Evolutionary conservation across 2,888 invertebrate genomes (phyloP).

Genomic region (Sabellastarte sp.): DNA sequence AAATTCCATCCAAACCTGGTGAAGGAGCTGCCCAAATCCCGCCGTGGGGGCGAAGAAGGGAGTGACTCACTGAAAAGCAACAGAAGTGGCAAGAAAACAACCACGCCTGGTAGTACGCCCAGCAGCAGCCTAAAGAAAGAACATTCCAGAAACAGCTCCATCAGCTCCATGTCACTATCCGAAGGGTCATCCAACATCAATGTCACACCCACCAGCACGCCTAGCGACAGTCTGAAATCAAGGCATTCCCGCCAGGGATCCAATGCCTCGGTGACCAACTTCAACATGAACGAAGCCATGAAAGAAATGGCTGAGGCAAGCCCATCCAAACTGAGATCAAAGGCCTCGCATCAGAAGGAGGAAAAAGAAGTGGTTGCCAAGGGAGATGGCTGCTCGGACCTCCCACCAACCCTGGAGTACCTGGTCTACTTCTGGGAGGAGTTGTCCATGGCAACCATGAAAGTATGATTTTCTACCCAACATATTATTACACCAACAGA

Average conservation of each 20-base stretch:
- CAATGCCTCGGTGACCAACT: background rate
- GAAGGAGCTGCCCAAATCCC: conserved; percentile 34
- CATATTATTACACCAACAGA: too few species aligned
- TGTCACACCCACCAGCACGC: background rate
- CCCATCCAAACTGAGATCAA: too few species aligned
- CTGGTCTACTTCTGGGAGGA: conserved; percentile 89
- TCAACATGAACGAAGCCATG: conserved; percentile 22
- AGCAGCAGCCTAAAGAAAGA: conserved; percentile 9
- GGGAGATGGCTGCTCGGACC: conserved; percentile 44
- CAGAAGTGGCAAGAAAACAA: background rate
- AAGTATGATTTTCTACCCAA: too few species aligned
- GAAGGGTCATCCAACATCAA: conserved; percentile 1
- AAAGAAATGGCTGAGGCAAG: conserved; percentile 7
- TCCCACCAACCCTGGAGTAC: conserved; percentile 85
- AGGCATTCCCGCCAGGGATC: background rate
- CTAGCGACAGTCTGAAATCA: background rate
- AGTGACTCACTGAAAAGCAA: background rate
- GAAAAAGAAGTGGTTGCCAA: background rate
- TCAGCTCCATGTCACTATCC: conserved; percentile 1
- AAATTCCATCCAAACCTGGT: conserved; percentile 69
- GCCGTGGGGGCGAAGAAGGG: background rate
- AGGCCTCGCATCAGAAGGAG: too few species aligned
- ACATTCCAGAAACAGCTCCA: conserved; percentile 5
- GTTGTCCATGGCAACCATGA: conserved; percentile 65
- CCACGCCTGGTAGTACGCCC: conserved; percentile 7